A percentile compares a stretch with the other conserved stretches of the same genome.
These are phyloP conservation scores for Columba guinea DNA, from an alignment of 2,797 vertebrate genomes.

Conservation along the genomic window DNA sequence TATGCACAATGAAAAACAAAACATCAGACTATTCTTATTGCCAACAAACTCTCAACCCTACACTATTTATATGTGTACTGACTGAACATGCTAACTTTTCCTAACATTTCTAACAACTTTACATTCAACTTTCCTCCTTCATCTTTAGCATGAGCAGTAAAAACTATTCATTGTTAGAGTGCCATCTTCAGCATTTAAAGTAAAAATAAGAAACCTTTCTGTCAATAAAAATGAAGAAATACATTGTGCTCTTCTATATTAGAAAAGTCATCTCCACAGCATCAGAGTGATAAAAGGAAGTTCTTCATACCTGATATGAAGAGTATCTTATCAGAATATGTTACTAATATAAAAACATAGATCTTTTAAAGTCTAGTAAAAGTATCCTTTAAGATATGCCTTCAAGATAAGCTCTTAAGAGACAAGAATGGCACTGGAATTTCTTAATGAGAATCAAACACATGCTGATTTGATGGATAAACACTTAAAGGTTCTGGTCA, in stretches of 20 bases:
- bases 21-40: neutral
- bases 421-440: neutral
- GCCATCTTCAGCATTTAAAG: conserved; percentile 25
- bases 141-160: neutral
- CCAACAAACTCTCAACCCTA: neutral
- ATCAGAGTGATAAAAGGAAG: neutral
- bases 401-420: neutral
- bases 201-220: neutral
- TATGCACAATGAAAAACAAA: neutral
- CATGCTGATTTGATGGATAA: neutral
- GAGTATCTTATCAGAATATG: neutral
- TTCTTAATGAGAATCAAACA: neutral
- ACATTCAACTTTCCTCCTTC: neutral
- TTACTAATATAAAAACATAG: neutral
- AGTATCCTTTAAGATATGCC: neutral
- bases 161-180: neutral
- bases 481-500: neutral
- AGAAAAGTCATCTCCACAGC: neutral
- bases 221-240: neutral
- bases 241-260: neutral
- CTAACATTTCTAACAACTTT: neutral
- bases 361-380: neutral
- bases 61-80: neutral
- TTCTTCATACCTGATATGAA: neutral
- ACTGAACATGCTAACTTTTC: neutral